phyloP scores from a whole-genome alignment of 2,113 vertebrate species.

The Clarias batrachus region DNA sequence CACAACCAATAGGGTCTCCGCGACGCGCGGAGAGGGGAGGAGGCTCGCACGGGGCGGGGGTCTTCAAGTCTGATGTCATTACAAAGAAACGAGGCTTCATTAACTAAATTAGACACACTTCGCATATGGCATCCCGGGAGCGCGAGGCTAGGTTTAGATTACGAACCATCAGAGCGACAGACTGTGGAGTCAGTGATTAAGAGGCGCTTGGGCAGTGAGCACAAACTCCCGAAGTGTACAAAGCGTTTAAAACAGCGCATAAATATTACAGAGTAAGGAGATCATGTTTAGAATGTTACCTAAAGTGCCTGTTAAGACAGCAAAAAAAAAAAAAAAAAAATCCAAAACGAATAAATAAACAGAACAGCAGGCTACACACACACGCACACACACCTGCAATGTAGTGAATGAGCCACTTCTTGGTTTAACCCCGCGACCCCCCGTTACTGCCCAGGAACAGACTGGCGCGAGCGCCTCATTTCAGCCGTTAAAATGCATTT shows the following conservation, averaged over 20 bases:
- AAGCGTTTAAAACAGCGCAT: not conserved
- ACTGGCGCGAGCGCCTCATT: conserved; percentile 64
- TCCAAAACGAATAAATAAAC: not conserved
- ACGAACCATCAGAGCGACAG: conserved; percentile 34
- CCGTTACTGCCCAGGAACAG: conserved; percentile 77
- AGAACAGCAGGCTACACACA: not conserved
- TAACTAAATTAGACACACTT: conserved; percentile 75
- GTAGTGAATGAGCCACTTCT: conserved; percentile 65
- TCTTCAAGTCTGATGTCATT: conserved; percentile 80
- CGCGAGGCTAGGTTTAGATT: conserved; percentile 39
- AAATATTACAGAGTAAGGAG: not conserved
- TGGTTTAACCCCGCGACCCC: conserved; percentile 65
- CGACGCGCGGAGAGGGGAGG: conserved; percentile 25
- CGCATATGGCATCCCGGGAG: conserved; percentile 68
- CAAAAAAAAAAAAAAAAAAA: not conserved
- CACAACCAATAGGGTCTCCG: conserved; percentile 76
- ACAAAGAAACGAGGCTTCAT: conserved; percentile 74
- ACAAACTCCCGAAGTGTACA: not conserved
- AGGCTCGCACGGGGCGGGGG: conserved; percentile 45
- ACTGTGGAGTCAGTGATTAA: conserved; percentile 29
- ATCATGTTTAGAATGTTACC: not conserved
- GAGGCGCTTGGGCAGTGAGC: not conserved
- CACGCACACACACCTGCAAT: conserved; percentile 34
- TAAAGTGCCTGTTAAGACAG: not conserved
- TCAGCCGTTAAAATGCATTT: conserved; percentile 79